Percentiles rank a stretch among this genome's conserved stretches.
Evolutionary conservation across 2,888 invertebrate genomes (phyloP).

Genomic region (Lepas anatifera): DNA sequence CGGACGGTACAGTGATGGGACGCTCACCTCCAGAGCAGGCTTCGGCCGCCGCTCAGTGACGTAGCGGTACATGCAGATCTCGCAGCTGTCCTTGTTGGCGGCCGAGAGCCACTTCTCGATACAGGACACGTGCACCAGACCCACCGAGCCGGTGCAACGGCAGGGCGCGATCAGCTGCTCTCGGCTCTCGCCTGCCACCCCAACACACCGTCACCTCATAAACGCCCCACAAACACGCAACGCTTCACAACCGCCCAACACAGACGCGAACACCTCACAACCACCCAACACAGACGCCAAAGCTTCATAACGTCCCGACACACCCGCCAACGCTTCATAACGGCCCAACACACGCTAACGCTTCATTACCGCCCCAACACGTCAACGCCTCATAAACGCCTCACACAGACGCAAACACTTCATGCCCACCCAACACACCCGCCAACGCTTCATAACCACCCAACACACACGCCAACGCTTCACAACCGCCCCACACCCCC

Average conservation of each 20-base stretch:
- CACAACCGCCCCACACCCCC: neutral
- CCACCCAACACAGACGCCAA: neutral
- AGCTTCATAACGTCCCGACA: neutral
- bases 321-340: neutral
- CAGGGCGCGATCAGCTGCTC: slow-evolving; percentile 44
- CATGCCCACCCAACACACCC: neutral
- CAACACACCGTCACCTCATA: neutral
- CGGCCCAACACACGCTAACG: neutral
- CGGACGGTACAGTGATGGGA: neutral
- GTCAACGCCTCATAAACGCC: neutral
- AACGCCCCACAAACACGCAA: neutral
- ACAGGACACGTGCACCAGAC: slow-evolving; percentile 42
- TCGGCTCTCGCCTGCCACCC: slow-evolving; percentile 32
- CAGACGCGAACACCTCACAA: neutral
- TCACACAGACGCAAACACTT: neutral
- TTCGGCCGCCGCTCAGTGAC: slow-evolving; percentile 44
- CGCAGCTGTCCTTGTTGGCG: slow-evolving; percentile 59
- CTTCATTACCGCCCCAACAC: neutral
- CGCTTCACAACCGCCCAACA: no score
- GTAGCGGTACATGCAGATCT: slow-evolving; percentile 56
- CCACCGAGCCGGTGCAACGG: slow-evolving; percentile 43
- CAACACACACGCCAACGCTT: neutral
- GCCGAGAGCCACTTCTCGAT: slow-evolving; percentile 45
- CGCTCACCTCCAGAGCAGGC: slow-evolving; percentile 33
- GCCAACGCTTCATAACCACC: neutral